phyloP scores from a whole-genome alignment of 2,797 vertebrate genomes.

The Bucorvus abyssinicus region DNA sequence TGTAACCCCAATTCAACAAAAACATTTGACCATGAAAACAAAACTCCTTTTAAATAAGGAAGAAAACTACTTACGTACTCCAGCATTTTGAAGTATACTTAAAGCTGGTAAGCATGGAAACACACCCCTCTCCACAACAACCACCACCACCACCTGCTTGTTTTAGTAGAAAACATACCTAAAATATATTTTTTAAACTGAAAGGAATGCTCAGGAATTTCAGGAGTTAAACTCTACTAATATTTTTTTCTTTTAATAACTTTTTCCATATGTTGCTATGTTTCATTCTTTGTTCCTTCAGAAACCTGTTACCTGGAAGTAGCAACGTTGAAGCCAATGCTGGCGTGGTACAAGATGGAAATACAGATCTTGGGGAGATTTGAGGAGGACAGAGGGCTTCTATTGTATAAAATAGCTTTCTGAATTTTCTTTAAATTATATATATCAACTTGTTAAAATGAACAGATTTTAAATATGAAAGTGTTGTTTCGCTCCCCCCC shows the following conservation, averaged over 20 bases:
- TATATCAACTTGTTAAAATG: not conserved
- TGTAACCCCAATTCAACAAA: not conserved
- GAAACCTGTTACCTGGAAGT: not conserved
- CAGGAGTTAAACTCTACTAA: not conserved
- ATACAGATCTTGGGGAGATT: not conserved
- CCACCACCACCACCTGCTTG: not conserved
- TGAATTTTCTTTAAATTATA: not conserved
- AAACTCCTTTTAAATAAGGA: not conserved
- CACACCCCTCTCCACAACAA: not conserved
- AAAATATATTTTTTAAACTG: not conserved
- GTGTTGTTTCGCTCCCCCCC: not conserved
- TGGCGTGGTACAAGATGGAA: not conserved
- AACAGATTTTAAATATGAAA: slow-evolving; percentile 18
- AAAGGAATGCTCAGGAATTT: not conserved
- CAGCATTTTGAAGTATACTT: not conserved
- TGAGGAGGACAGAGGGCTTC: not conserved
- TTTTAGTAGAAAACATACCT: not conserved
- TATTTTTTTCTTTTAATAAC: not conserved
- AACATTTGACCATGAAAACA: not conserved
- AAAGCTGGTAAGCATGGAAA: not conserved
- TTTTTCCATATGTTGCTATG: not conserved
- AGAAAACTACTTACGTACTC: not conserved
- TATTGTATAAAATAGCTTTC: not conserved
- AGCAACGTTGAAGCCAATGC: not conserved
- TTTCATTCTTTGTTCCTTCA: not conserved